Conservation (phyloP, 2,113 vertebrate genomes). For the Marmota monax region DNA sequence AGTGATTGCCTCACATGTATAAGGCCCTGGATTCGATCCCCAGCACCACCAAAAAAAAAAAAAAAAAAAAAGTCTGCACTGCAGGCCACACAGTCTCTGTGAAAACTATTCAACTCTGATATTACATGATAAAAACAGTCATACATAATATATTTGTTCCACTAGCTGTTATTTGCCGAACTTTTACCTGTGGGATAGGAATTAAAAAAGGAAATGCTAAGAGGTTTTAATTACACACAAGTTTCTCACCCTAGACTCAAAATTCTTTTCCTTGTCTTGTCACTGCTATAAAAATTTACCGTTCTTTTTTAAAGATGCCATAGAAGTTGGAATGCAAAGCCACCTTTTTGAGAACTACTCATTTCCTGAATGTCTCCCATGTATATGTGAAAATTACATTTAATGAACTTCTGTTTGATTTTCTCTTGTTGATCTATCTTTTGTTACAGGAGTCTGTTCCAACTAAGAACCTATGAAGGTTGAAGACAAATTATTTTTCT, state of each 20-base stretch:
- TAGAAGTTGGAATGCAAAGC: not conserved
- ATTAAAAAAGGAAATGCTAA: not conserved
- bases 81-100: not conserved
- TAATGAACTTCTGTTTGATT: not conserved
- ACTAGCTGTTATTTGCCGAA: not conserved
- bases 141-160: not conserved
- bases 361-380: not conserved
- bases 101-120: not conserved
- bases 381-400: not conserved
- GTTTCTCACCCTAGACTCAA: not conserved
- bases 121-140: not conserved
- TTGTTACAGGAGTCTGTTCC: not conserved
- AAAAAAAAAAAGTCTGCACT: too few species aligned
- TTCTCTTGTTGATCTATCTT: not conserved
- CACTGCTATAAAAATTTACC: not conserved
- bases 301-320: not conserved
- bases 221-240: not conserved
- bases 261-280: not conserved
- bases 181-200: not conserved
- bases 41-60: too few species aligned
- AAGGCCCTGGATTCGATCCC: too few species aligned
- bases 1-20: too few species aligned
- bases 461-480: not conserved
- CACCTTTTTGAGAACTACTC: not conserved
- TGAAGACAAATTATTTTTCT: conserved; percentile 28